phyloP scores from a whole-genome alignment of 2,797 vertebrate species.

The Cuniculus paca region DNA sequence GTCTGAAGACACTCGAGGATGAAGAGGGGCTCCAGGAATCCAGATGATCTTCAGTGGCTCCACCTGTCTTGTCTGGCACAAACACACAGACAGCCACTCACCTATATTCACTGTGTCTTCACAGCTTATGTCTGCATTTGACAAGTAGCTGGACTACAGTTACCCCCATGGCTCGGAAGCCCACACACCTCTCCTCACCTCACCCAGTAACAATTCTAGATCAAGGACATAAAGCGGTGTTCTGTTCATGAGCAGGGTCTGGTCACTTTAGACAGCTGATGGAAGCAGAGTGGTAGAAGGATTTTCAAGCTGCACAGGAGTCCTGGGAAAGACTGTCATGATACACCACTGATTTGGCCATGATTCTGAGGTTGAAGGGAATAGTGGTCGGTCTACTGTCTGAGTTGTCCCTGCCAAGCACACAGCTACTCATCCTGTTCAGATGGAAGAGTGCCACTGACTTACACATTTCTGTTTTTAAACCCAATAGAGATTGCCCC shows the following conservation, averaged over 20 bases:
- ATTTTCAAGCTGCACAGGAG: fast-evolving
- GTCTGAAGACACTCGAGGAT: background rate
- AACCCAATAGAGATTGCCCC: no score
- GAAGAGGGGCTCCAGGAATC: background rate
- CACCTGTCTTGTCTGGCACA: background rate
- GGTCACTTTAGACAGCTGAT: background rate
- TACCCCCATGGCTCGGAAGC: background rate
- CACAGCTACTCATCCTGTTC: background rate
- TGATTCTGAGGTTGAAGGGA: background rate
- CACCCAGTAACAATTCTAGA: background rate
- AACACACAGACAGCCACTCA: background rate
- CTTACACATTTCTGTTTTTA: background rate
- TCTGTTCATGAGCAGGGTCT: background rate
- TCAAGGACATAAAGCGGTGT: background rate
- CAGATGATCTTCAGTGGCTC: background rate
- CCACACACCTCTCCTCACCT: background rate
- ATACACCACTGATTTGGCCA: background rate
- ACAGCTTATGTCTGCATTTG: background rate
- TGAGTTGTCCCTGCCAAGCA: background rate
- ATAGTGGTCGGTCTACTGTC: background rate
- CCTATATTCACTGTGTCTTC: background rate
- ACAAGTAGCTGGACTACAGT: fast-evolving
- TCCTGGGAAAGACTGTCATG: background rate
- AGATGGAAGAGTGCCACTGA: background rate
- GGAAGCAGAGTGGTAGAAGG: background rate